Evolutionary conservation across 1,140 invertebrate genomes (phyloP).

Genomic region (Caerostris extrusa): DNA sequence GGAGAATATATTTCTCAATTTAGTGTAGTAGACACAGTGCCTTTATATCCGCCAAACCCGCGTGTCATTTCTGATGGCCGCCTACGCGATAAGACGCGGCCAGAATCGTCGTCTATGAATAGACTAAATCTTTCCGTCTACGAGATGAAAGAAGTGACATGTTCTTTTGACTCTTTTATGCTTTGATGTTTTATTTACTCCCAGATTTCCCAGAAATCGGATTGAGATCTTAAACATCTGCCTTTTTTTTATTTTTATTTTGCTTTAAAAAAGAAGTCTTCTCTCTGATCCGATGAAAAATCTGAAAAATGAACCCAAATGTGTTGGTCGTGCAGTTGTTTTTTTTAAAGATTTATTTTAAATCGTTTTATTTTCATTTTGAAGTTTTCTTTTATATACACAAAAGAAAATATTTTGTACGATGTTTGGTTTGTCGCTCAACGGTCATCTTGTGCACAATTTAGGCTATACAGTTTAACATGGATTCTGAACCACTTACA

Average conservation of each 20-base stretch:
- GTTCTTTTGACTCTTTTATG: slow-evolving; percentile 20
- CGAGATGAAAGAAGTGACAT: not conserved
- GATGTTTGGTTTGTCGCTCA: too few species aligned
- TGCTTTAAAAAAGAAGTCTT: not conserved
- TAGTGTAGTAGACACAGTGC: not conserved
- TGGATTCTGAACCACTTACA: too few species aligned
- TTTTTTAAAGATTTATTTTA: too few species aligned
- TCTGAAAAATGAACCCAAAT: too few species aligned
- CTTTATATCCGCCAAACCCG: slow-evolving; percentile 37
- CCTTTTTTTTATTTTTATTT: slow-evolving; percentile 19
- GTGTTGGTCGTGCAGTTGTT: too few species aligned
- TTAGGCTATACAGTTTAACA: too few species aligned
- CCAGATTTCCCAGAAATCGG: slow-evolving; percentile 10
- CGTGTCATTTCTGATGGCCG: slow-evolving; percentile 53
- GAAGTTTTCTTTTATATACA: too few species aligned
- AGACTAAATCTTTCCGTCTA: slow-evolving; percentile 43
- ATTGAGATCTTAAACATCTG: slow-evolving; percentile 60
- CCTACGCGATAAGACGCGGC: slow-evolving; percentile 40
- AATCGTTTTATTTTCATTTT: too few species aligned
- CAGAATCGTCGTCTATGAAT: slow-evolving; percentile 52
- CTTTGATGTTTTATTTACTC: not conserved
- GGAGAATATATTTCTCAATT: slow-evolving; percentile 55
- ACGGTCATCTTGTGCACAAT: too few species aligned
- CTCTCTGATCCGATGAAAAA: not conserved
- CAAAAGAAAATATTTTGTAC: too few species aligned